Evolutionary conservation across 2,888 invertebrate genomes (phyloP), one percentile per base, ranked within the genome.

Genomic region (Byasa hedistus): DNA sequence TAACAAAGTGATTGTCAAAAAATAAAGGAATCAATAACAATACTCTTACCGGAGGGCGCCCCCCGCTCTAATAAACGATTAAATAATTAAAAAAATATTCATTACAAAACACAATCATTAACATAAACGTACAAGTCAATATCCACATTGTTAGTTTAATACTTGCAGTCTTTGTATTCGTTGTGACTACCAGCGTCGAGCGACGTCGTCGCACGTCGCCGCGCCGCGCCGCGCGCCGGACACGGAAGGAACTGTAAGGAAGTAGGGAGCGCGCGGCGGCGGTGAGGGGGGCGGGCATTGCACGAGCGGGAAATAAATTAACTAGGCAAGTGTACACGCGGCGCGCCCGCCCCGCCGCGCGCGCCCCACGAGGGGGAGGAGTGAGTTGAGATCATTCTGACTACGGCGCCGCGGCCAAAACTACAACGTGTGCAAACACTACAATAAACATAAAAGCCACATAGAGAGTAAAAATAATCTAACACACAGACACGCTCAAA

Each of bases 101-200:
- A 76, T 74, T 75, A 77, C 74, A 77, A 77, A 79, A 79, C 75
- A 39, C 15, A 73, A 76, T 78, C 70, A 75, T 76, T 78, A 83
- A 85, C 82, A 84, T 32, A 39, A 12, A 39, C 39, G 12, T 39
- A 39, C 12, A 39, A 80, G 81, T 89, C 85, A 85, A 84, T 79
- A 79, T 79, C 76, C 78, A 82, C 78, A 75, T 71, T 12, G 24
- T 59, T 66, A 65, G 12, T 73, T 81, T 78, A 86, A 86, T 81
- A 87, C 87, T 82, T 77, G 90, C 91, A 91, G 91, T 91, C 91
- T 91, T 91, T 88, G 85, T 86, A 86, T 89, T 88, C 89, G 86
- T 91, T 91, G 91, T 90, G 91, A 91, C 91, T 89, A 91, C 87
- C 83, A 89, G 88, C 85, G 83, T 87, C 80, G 79, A 75, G 71